Base-by-base conservation (phyloP, 2,113 vertebrate genomes). In the Corvus hawaiiensis region DNA sequence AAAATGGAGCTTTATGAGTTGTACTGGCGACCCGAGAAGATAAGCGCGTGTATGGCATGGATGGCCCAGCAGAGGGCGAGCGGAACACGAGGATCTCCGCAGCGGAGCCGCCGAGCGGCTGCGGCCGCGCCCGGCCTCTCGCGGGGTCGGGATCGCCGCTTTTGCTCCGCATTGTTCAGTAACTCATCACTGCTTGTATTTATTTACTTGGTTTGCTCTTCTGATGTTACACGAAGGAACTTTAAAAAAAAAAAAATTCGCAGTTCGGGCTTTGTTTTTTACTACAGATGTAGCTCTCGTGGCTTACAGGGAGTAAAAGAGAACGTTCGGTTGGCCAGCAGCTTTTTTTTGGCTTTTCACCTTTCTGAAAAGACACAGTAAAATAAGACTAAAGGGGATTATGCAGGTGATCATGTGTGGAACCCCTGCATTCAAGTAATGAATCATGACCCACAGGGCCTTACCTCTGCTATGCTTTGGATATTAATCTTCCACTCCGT, bases 31-130 rank as follows among this genome's bases (percentile, higher is more conserved):
- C 17, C 30, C 28, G 1, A 6, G 87, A 39, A 64, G 46, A 2
- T 2, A 41, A 52, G 64, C 39, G 16, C 3, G 6, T 92, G 95
- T 64, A 23, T 75, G 86, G 80, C 44, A 23, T 2, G 7, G 22
- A 5, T 24, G 68, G 32, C 46, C 96, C 98, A 96, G 97, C 86
- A 98, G 98, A 98, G 98, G 98, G 98, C 81, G 97, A 43, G 87
- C 97, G 96, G 89, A 75, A 41, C 97, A 21, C 96, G 88, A 44
- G 37, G 93, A 98, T 97, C 35, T 7, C 32, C 23, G 4, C 22
- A 39, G 73, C 46, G 33, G 51, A 63, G 48, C 33, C 46, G 44
- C 20, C 44, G 41, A 22, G 24, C 59, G 52, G 44, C 61, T 9
- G 41, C 43, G 44, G 33, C 66, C 46, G n/a, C 27, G 27, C 46